These are phyloP conservation scores for Acipenser ruthenus DNA, from an alignment of 2,797 vertebrate species.

Conservation along the genomic window DNA sequence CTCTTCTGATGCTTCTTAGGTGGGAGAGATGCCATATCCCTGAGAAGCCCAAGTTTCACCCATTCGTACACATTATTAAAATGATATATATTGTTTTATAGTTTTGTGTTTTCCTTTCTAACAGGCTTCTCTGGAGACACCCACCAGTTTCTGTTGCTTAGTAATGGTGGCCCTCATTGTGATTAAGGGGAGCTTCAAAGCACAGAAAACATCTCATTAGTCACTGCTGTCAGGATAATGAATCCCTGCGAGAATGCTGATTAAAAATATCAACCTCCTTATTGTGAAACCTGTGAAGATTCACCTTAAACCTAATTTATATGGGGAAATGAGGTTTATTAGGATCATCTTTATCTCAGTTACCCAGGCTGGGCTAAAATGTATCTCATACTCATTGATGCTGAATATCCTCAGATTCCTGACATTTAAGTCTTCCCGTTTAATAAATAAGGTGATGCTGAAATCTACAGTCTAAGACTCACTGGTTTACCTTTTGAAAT, in stretches of 20 bases:
- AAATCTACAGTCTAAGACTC: too few relatives aligned
- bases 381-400: conserved; percentile 16
- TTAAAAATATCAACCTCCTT: conserved; percentile 50
- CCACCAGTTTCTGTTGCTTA: conserved; percentile 63
- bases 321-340: conserved; percentile 4
- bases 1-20: too few relatives aligned
- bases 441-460: too few relatives aligned
- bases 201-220: conserved; percentile 59
- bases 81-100: too few relatives aligned
- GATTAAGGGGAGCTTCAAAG: conserved; percentile 70
- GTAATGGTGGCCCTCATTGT: conserved; percentile 58
- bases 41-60: too few relatives aligned
- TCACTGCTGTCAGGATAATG: conserved; percentile 58
- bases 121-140: conserved; percentile 42
- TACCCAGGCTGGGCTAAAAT: conserved; percentile 16
- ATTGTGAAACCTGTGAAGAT: conserved; percentile 27
- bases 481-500: too few relatives aligned
- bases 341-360: conserved; percentile 21
- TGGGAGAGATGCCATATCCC: too few relatives aligned
- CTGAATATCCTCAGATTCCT: conserved; percentile 16
- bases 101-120: not conserved
- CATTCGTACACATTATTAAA: too few relatives aligned
- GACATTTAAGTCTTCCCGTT: conserved; percentile 23
- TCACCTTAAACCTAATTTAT: conserved; percentile 17
- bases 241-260: conserved; percentile 58